Conservation (phyloP, 2,888 invertebrate genomes). For the Quadroppia sp. region DNA sequence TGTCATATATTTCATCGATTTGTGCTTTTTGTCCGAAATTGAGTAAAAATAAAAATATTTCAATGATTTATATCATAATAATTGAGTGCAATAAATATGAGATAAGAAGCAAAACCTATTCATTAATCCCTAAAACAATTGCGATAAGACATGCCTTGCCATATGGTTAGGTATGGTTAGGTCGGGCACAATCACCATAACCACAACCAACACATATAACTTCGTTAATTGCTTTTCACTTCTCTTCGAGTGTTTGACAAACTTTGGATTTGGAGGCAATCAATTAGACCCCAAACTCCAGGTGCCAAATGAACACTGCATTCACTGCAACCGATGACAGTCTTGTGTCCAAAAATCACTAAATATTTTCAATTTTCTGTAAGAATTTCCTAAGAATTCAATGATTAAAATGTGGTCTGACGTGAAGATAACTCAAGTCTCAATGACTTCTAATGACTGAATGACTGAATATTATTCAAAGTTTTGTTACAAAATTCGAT, state of each 20-base stretch:
- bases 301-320: not conserved
- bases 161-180: not conserved
- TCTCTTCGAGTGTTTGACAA: conserved; percentile 8
- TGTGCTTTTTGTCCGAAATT: too few species aligned
- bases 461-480: not conserved
- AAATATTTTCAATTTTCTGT: too few species aligned
- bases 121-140: not conserved
- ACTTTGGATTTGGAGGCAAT: not conserved
- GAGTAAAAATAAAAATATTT: too few species aligned
- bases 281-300: not conserved
- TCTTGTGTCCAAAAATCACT: too few species aligned
- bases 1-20: too few species aligned
- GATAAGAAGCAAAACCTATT: not conserved
- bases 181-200: too few species aligned
- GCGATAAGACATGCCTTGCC: conserved; percentile 3
- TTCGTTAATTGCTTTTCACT: not conserved
- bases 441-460: too few species aligned
- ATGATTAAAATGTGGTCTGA: too few species aligned
- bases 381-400: too few species aligned
- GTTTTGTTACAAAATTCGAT: not conserved
- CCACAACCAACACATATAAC: not conserved
- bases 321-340: too few species aligned
- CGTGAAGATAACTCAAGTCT: too few species aligned
- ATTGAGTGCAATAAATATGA: conserved; percentile 14
- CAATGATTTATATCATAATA: not conserved